Base-by-base conservation (phyloP, 2,113 vertebrate genomes). In the Sander lucioperca region DNA sequence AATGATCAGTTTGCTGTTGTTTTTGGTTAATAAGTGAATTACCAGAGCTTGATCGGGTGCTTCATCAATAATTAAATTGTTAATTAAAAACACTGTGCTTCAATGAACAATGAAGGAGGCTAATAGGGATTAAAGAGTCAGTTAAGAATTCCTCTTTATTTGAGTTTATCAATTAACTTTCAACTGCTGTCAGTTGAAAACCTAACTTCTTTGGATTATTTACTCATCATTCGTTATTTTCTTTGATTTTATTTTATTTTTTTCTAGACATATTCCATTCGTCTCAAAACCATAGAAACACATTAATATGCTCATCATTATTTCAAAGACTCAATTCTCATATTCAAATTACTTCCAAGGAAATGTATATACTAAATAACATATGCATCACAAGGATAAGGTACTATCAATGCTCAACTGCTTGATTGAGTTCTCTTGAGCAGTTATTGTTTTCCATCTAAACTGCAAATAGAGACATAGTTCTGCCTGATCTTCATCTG, bases 1-100 rank as follows among this genome's bases (percentile, higher is more conserved):
- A 84, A 33, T 51, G 36, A 90, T 88, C 74, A 66, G 70, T 81
- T 89, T 70, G 66, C 76, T 84, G 79, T 83, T 90, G 63, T 84
- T 89, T 89, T 61, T 69, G 1, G 12, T 82, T 88, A 84, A 88
- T 87, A 66, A 84, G 61, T 86, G 80, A 87, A 86, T 86, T 87
- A 82, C 74, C 62, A 69, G 51, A 78, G 78, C 64, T 78, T 80
- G 86, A 90, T 90, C 81, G 80, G 77, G 59, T 72, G 67, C 83
- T 79, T 89, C 80, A 89, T 92, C 80, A 86, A 86, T 90, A 88
- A 92, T 90, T 85, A 85, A 88, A 86, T 27, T 81, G 83, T 83
- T 91, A 91, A 92, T 91, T 87, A 89, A 89, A 89, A 91, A 89
- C 74, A 79, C 66, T 79, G 59, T 91, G 89, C 91, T 89, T 89